Conservation (phyloP, 1,140 invertebrate genomes). For the Nephotettix cincticeps region DNA sequence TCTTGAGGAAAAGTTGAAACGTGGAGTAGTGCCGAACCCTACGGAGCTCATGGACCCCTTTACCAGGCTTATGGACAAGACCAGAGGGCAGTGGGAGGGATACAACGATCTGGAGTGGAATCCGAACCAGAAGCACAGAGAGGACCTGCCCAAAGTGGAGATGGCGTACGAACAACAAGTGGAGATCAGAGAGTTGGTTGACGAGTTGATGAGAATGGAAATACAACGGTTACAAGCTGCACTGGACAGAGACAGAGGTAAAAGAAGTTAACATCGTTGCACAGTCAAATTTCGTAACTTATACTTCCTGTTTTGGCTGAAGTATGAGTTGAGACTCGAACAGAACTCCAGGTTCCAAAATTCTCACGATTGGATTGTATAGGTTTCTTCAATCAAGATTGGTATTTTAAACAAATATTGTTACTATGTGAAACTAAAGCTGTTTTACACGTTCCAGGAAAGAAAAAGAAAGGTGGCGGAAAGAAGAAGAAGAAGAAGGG, state of each 20-base stretch:
- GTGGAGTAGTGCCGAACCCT: background rate
- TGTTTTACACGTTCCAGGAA: background rate
- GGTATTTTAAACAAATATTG: background rate
- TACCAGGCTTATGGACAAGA: background rate
- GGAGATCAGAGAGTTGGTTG: slow-evolving; percentile 50
- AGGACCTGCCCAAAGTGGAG: background rate
- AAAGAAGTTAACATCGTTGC: too few species aligned
- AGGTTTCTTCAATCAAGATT: too few species aligned
- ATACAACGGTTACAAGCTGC: slow-evolving; percentile 54
- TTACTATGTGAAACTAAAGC: background rate
- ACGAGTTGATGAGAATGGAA: slow-evolving; percentile 45
- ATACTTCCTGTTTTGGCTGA: too few species aligned
- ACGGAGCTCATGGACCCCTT: slow-evolving; percentile 10
- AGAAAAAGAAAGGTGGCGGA: slow-evolving; percentile 21
- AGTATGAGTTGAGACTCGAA: too few species aligned
- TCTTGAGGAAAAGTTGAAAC: slow-evolving; percentile 28
- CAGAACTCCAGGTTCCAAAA: too few species aligned
- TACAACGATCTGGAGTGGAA: background rate
- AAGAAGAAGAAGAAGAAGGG: slow-evolving; percentile 49
- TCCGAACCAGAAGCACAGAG: background rate
- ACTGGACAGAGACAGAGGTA: slow-evolving; percentile 46
- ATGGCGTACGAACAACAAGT: slow-evolving; percentile 46
- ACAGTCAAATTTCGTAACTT: too few species aligned
- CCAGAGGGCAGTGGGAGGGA: background rate
- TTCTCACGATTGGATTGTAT: too few species aligned